Evolutionary conservation across 64 coral and sea anemone species (phyloP), one percentile per base, ranked within the genome.

Genomic region (Cladopsammia gracilis): DNA sequence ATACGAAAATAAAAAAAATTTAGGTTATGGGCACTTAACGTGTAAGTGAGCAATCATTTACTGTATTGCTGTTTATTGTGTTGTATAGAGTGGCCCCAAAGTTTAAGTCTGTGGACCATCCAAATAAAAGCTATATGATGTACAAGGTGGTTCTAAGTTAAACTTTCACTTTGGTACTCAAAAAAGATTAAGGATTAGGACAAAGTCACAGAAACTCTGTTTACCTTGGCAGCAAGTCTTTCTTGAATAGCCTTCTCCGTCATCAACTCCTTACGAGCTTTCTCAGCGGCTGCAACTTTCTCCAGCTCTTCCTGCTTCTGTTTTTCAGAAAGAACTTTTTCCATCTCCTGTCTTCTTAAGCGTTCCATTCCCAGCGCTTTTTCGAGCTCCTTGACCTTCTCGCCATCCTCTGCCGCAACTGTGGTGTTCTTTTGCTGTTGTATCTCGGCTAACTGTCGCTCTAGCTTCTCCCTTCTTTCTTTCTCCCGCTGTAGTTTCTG

Each of bases 271-370:
- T 98, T 98, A 3, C 96, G 92, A 62, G 92, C 81, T 91, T 86
- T 94, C 59, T 98, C 96, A 13, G 93, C 96, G 0, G 92, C 96
- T 4, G 92, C 96, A 34, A 98, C 14, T 22, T 89, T 67, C 47
- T 98, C 96, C 10, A 98, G 83, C 58, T 98, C 92, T 23, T 98
- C 96, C 60, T 94, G 88, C 59, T 98, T 98, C 49, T 98, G 92
- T 88, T 94, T 98, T 25, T 98, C 96, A 51, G 77, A 82, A 6
- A 99, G 77, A 10, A 89, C 79, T 67, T 88, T 96, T 75, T 99
- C 94, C 51, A 93, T 96, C 58, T 99, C 98, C 62, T 99, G 94
- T 79, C 98, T 83, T 65, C 88, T 90, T 19, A 71, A 68, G 61
- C 94, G 64, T 65, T 99, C 98, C 69, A 91, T 54, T 42, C 82